phyloP scores from a whole-genome alignment of 2,797 vertebrate genomes.

The Podargus strigoides region DNA sequence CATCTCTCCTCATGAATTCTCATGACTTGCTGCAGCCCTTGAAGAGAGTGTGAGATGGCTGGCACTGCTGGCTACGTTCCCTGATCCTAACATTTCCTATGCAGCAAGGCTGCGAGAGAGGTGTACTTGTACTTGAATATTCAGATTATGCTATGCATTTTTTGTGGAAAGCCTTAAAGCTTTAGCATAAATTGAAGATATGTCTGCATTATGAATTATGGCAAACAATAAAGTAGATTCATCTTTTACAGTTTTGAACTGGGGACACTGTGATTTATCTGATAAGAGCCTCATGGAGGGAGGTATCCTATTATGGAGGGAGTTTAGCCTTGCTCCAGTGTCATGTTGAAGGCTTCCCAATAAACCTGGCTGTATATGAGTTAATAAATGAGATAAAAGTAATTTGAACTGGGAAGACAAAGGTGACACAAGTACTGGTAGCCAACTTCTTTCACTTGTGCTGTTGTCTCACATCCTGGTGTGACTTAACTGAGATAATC shows the following conservation, averaged over 20 bases:
- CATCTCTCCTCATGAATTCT: neutral
- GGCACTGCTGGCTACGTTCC: neutral
- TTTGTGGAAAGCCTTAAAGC: neutral
- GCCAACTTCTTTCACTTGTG: neutral
- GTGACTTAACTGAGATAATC: neutral
- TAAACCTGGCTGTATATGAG: neutral
- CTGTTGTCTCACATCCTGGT: neutral
- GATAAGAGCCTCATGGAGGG: neutral
- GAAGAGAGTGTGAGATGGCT: neutral
- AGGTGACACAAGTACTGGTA: neutral
- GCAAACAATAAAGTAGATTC: neutral
- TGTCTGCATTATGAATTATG: neutral
- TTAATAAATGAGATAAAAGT: neutral
- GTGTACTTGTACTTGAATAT: neutral
- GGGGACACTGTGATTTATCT: neutral
- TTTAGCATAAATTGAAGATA: neutral
- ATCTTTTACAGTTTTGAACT: neutral
- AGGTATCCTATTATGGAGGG: neutral
- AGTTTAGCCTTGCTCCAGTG: neutral
- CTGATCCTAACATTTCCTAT: constrained; percentile 1
- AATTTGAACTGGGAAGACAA: neutral
- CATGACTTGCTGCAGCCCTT: neutral
- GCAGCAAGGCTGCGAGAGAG: neutral
- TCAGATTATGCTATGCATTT: neutral
- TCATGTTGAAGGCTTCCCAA: neutral